Evolutionary conservation across 2,113 vertebrate species (phyloP).

Genomic region (Stegastes partitus): DNA sequence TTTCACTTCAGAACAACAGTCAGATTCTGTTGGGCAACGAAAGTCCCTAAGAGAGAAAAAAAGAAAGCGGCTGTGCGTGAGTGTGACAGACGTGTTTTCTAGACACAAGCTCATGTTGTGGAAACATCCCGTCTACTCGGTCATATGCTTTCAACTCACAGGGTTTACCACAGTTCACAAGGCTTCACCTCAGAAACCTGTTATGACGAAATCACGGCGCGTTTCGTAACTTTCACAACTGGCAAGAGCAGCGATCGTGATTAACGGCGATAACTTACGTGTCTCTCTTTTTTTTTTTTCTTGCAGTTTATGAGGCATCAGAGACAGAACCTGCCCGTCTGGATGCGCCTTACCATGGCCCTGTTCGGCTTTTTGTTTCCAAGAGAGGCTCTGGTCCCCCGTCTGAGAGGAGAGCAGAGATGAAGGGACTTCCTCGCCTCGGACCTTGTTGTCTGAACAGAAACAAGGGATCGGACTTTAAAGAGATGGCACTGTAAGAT

Average conservation of each 20-base stretch:
- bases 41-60: neutral
- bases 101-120: slow-evolving; percentile 67
- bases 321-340: slow-evolving; percentile 75
- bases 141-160: slow-evolving; percentile 37
- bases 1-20: neutral
- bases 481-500: slow-evolving; percentile 83
- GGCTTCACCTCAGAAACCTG: slow-evolving; percentile 30
- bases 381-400: slow-evolving; percentile 63
- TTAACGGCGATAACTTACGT: slow-evolving; percentile 2
- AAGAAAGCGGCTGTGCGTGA: slow-evolving; percentile 8
- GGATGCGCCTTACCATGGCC: slow-evolving; percentile 79
- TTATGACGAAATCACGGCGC: neutral
- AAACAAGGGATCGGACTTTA: slow-evolving; percentile 67
- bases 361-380: slow-evolving; percentile 79
- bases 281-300: neutral
- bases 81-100: slow-evolving; percentile 55
- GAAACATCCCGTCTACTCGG: slow-evolving; percentile 55
- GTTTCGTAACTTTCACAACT: neutral
- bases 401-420: slow-evolving; percentile 70
- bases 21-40: neutral
- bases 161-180: slow-evolving; percentile 57
- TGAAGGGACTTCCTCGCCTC: slow-evolving; percentile 66
- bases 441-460: slow-evolving; percentile 31
- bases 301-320: slow-evolving; percentile 76
- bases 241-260: neutral